Percentiles rank a stretch among this genome's conserved stretches.
These are phyloP conservation scores for Drosophila infuscata DNA, from an alignment of 2,888 invertebrate genomes.

Conservation along the genomic window DNA sequence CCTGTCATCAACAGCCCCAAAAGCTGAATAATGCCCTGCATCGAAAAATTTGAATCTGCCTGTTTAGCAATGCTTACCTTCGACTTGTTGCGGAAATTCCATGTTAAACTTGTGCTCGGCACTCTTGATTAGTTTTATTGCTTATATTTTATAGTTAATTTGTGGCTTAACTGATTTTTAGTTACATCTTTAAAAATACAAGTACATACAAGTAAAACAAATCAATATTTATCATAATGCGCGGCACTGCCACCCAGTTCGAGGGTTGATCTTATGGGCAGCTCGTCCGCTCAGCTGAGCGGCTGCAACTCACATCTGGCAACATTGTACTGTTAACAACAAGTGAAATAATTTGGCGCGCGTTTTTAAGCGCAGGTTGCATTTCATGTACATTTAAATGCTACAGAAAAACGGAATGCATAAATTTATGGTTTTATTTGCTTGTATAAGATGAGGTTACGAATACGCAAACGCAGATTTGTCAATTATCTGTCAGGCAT, in stretches of 20 bases:
- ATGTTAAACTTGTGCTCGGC: constrained; percentile 50
- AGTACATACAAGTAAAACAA: constrained; percentile 55
- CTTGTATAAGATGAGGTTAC: constrained; percentile 5
- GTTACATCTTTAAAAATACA: constrained; percentile 54
- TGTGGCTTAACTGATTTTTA: constrained; percentile 13
- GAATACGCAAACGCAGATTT: constrained; percentile 29
- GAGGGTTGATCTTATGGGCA: constrained; percentile 20
- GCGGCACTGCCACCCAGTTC: constrained; percentile 29
- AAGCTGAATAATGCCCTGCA: constrained; percentile 11
- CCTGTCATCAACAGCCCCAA: constrained; percentile 15
- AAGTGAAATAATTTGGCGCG: constrained; percentile 29
- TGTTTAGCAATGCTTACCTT: constrained; percentile 70
- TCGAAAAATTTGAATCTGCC: constrained; percentile 21
- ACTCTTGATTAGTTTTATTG: constrained; percentile 12
- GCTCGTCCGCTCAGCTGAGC: constrained; percentile 37
- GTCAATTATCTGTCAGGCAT: constrained; percentile 35
- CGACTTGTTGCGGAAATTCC: constrained; percentile 83
- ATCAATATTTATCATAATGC: constrained; percentile 55
- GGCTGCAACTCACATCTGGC: constrained; percentile 18
- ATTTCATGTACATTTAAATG: background rate
- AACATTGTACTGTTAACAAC: constrained; percentile 41
- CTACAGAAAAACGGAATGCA: background rate
- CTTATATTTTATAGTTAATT: constrained; percentile 5
- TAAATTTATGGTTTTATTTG: background rate
- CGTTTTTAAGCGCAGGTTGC: background rate